These are phyloP conservation scores for Eulemur coronatus DNA, from an alignment of 2,797 vertebrate genomes.

Conservation along the genomic window DNA sequence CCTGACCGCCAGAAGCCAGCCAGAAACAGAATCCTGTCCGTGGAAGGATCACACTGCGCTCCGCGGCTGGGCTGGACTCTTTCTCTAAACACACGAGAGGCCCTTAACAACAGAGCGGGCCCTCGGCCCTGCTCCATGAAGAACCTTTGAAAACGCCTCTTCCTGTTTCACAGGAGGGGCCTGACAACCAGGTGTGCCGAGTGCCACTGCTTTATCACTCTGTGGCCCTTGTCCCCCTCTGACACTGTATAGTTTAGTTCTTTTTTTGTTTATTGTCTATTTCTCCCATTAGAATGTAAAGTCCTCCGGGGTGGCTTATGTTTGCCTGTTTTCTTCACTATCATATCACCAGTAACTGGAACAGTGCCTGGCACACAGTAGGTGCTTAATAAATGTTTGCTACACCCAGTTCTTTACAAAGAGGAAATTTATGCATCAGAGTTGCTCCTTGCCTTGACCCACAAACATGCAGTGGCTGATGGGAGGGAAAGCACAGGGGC, in stretches of 20 bases:
- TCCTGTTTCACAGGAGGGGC: neutral
- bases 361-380: neutral
- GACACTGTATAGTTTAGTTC: neutral
- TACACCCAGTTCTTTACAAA: neutral
- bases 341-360: neutral
- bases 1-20: neutral
- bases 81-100: neutral
- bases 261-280: neutral
- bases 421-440: neutral
- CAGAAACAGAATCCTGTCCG: neutral
- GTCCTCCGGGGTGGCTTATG: neutral
- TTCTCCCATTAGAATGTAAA: neutral
- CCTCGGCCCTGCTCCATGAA: neutral
- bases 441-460: neutral
- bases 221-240: accelerated
- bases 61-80: neutral
- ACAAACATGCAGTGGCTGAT: accelerated
- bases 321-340: neutral
- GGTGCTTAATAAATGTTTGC: neutral
- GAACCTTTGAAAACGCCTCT: neutral
- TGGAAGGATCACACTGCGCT: neutral
- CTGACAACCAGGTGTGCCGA: neutral
- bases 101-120: neutral
- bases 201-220: accelerated
- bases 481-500: neutral